A percentile compares a stretch with the other conserved stretches of the same genome.
These are phyloP conservation scores for Streptopelia turtur DNA, from an alignment of 2,797 vertebrate genomes.

Conservation along the genomic window DNA sequence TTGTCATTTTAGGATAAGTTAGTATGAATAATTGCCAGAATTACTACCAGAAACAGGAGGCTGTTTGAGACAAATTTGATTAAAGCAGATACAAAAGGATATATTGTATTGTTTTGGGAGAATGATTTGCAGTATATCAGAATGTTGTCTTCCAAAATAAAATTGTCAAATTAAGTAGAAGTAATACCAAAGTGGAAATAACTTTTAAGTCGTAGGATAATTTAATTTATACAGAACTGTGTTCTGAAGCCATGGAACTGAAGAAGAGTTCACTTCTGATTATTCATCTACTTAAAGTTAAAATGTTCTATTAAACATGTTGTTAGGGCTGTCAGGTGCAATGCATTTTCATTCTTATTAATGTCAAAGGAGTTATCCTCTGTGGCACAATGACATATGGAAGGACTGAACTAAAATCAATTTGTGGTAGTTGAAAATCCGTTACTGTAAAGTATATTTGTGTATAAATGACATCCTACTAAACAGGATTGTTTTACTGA, in stretches of 20 bases:
- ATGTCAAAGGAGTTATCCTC: slow-evolving; percentile 49
- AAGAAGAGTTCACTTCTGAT: slow-evolving; percentile 13
- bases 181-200: slow-evolving; percentile 7
- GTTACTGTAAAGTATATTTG: slow-evolving; percentile 24
- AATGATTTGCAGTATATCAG: neutral
- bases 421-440: slow-evolving; percentile 33
- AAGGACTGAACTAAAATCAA: slow-evolving; percentile 47
- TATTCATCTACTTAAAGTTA: slow-evolving; percentile 37
- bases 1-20: neutral
- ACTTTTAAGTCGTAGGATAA: slow-evolving; percentile 36
- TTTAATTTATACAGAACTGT: neutral
- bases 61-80: slow-evolving; percentile 13
- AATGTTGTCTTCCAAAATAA: slow-evolving; percentile 10
- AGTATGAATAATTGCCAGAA: neutral
- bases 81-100: neutral
- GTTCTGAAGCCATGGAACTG: slow-evolving; percentile 24
- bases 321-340: slow-evolving; percentile 57
- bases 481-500: neutral
- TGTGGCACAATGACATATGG: slow-evolving; percentile 20
- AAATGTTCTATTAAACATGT: slow-evolving; percentile 55
- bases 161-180: slow-evolving; percentile 18
- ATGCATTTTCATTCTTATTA: slow-evolving; percentile 56
- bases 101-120: neutral
- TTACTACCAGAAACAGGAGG: neutral
- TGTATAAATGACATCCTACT: slow-evolving; percentile 21